Evolutionary conservation across 2,888 invertebrate genomes (phyloP).

Genomic region (Ophioninae sp.): DNA sequence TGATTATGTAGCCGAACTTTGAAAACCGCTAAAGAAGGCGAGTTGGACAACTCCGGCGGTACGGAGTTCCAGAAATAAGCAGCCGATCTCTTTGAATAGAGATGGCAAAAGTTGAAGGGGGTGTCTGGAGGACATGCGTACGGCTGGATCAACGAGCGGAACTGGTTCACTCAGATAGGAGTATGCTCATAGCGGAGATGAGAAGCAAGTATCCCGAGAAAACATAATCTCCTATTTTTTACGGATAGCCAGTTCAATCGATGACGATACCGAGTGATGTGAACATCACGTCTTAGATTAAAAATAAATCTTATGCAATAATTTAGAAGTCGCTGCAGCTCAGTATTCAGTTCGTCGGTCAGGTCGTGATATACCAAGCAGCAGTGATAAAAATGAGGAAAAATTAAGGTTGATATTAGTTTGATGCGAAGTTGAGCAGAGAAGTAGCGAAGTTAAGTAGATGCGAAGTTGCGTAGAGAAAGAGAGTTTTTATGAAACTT

Average conservation of each 20-base stretch:
- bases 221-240: neutral
- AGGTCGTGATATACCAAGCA: constrained; percentile 4
- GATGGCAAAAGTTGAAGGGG: no score
- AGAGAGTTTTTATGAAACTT: neutral
- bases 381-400: constrained; percentile 29
- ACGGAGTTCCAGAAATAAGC: no score
- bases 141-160: no score
- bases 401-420: neutral
- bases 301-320: constrained; percentile 24
- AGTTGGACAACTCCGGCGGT: no score
- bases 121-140: no score
- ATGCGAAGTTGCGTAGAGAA: neutral
- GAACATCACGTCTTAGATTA: constrained; percentile 1
- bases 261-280: neutral
- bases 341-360: neutral
- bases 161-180: neutral
- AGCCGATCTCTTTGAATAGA: no score
- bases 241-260: constrained; percentile 13
- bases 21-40: no score
- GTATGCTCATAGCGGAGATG: neutral
- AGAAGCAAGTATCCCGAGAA: neutral
- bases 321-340: neutral
- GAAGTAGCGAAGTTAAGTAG: no score
- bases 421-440: neutral
- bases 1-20: no score